Evolutionary conservation across 2,888 invertebrate genomes (phyloP), one percentile per base, ranked within the genome.

Genomic region (Diarsia mendica): DNA sequence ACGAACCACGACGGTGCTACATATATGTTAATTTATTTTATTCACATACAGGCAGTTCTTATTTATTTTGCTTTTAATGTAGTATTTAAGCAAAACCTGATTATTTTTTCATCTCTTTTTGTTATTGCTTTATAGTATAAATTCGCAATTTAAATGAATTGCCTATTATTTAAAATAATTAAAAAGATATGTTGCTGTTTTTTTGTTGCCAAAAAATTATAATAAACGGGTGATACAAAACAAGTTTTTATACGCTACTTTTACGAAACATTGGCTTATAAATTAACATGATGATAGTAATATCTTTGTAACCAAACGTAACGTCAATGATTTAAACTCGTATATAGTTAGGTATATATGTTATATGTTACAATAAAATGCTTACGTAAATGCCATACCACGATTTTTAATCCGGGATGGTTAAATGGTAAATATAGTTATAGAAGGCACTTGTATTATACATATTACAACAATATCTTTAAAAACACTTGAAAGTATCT

Each of bases 31-130:
- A 80, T 76, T 83, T 67, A 79, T 70, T 79, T 75, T 65, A 72
- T 75, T 74, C 58, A 81, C 33, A 78, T 86, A 87, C 85, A 87
- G 87, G 79, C 51, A 23, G 87, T 4, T 79, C 55, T 33, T 44
- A 46, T 82, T 82, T 68, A 11, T 49, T 69, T 23, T 70, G 23
- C 20, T 48, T 66, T 51, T 64, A 53, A 48, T 75, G 6, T 53
- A 10, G 23, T 48, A 20, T 39, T 49, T 51, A 20, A 51, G 15
- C 5, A 18, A 44, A 82, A 78, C 71, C 61, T 46, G 71, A 46
- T 75, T 44, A 44, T 51, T 66, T 63, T 51, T 82, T 49, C 2
- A 6, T 13, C 0, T 20, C 2, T n/a, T 48, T 53, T 74, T 46
- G 1, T 28, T 15, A 58, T 49, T 51, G 33, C 10, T 4, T 28